phyloP scores from a whole-genome alignment of 92 coral and sea anemone genomes.

The Epizoanthus rinbou region DNA sequence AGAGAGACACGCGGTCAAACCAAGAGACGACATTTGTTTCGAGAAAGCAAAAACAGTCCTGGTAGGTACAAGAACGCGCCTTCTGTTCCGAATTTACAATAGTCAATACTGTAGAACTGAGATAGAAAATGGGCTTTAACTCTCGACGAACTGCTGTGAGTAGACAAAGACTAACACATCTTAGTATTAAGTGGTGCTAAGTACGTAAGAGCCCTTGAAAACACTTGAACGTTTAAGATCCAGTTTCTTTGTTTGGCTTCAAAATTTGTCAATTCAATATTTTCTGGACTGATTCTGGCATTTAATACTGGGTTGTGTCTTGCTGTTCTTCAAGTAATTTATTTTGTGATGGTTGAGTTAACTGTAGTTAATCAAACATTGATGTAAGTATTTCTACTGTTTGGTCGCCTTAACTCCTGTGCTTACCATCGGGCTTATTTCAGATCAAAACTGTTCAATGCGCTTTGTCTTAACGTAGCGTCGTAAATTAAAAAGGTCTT shows the following conservation, averaged over 20 bases:
- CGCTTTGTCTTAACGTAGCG: conserved; percentile 16
- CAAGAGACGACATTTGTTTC: not conserved
- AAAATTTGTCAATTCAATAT: too few relatives aligned
- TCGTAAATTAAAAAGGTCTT: conserved; percentile 12
- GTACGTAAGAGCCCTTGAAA: conserved; percentile 11
- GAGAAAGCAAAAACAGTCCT: not conserved
- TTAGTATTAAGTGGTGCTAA: not conserved
- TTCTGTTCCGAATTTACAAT: too few relatives aligned
- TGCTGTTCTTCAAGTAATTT: too few relatives aligned
- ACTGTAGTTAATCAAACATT: not conserved
- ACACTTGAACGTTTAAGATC: conserved; percentile 11
- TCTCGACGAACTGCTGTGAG: too few relatives aligned
- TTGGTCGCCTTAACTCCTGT: not conserved
- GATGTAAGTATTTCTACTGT: not conserved
- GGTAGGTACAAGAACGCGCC: not conserved
- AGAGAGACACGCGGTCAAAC: not conserved
- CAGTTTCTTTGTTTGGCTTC: not conserved
- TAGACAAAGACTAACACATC: conserved; percentile 6
- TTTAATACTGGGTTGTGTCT: too few relatives aligned
- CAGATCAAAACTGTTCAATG: conserved; percentile 2
- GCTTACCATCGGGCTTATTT: not conserved
- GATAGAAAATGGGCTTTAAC: too few relatives aligned
- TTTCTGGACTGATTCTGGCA: too few relatives aligned
- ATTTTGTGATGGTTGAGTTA: not conserved
- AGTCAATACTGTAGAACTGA: too few relatives aligned